Evolutionary conservation across 2,888 invertebrate genomes (phyloP).

Genomic region (Sesia bembeciformis): DNA sequence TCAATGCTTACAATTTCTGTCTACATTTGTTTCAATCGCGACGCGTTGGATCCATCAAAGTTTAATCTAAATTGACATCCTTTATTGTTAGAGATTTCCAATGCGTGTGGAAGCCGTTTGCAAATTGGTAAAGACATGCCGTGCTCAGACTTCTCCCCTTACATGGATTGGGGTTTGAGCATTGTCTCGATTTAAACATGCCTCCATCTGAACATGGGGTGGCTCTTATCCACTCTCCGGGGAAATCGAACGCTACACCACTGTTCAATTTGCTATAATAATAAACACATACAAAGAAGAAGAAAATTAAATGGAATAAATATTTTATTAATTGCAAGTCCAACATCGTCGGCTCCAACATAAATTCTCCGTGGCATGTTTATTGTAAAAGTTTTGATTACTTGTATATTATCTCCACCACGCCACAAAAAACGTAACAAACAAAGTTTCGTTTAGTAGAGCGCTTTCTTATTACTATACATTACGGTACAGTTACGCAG

Average conservation of each 20-base stretch:
- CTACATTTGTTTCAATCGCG: too few relatives aligned
- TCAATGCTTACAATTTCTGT: too few relatives aligned
- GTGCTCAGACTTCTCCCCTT: background rate
- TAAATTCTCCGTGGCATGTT: too few relatives aligned
- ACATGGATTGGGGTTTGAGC: conserved; percentile 5
- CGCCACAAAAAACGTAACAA: too few relatives aligned
- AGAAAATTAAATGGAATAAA: background rate
- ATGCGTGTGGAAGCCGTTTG: background rate
- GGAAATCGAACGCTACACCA: conserved; percentile 32
- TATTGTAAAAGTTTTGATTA: too few relatives aligned
- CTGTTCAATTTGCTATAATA: conserved; percentile 34
- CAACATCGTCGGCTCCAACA: too few relatives aligned
- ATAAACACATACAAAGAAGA: conserved; percentile 11
- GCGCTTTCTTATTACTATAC: too few relatives aligned
- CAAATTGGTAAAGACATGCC: background rate
- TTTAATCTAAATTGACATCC: background rate
- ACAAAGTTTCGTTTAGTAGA: too few relatives aligned
- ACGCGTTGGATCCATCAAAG: background rate
- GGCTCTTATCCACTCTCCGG: conserved; percentile 13
- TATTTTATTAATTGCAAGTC: too few relatives aligned
- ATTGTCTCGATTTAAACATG: conserved; percentile 30
- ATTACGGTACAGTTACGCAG: too few relatives aligned
- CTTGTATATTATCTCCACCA: too few relatives aligned
- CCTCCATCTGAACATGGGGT: background rate
- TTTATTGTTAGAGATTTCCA: background rate